Percentiles rank a stretch among this genome's conserved stretches.
These are phyloP conservation scores for Ochotona curzoniae DNA, from an alignment of 2,113 vertebrate genomes.

Conservation along the genomic window DNA sequence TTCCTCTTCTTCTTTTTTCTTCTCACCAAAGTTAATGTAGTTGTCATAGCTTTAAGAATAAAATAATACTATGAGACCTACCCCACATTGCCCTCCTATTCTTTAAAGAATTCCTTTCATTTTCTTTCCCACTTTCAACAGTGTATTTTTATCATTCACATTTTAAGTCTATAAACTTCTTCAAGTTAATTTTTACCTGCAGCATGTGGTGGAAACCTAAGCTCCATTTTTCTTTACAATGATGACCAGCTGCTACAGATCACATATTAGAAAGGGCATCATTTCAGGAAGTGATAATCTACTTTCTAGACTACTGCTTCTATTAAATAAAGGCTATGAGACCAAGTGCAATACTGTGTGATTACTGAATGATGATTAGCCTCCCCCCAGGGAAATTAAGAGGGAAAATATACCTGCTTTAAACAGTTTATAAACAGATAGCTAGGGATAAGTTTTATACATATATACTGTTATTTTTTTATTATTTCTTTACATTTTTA, in stretches of 20 bases:
- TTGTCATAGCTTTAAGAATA: not conserved
- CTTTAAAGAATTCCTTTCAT: not conserved
- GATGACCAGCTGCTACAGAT: not conserved
- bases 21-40: slow-evolving; percentile 40
- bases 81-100: not conserved
- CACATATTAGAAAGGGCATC: not conserved
- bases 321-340: not conserved
- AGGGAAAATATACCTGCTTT: not conserved
- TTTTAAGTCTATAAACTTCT: not conserved
- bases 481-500: too few relatives aligned
- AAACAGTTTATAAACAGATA: not conserved
- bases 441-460: not conserved
- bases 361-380: not conserved
- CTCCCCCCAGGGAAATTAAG: not conserved
- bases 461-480: not conserved
- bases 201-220: not conserved
- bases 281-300: not conserved
- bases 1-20: too few relatives aligned
- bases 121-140: not conserved
- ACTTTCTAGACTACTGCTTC: not conserved
- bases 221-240: not conserved
- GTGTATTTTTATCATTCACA: not conserved
- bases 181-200: not conserved
- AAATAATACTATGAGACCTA: not conserved
- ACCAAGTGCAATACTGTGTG: not conserved